Base-by-base conservation (phyloP, 2,113 vertebrate species). In the Mobula birostris region DNA sequence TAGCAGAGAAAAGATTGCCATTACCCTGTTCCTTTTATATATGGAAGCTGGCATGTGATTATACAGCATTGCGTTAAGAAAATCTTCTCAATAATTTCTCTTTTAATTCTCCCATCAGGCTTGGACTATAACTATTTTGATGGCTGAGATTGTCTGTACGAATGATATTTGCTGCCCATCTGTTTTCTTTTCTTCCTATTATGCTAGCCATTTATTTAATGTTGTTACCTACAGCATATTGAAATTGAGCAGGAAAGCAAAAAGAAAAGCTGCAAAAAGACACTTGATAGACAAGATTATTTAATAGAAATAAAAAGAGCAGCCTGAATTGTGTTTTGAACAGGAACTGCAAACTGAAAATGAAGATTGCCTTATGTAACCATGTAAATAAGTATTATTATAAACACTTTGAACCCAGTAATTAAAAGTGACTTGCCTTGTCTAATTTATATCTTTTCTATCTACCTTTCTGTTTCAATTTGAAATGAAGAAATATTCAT, bases 281-380 rank as follows among this genome's bases (percentile, higher is more conserved):
- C 85, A 17, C 17, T 90, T 90, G 85, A 90, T 90, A 14, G 85
- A 66, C 85, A 66, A 90, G 85, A 66, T 90, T 17, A 88, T 88
- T 88, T 63, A 66, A 63, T 7, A 88, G n/a, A 32, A 15, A 66
- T 66, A 61, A 90, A 66, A 90, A 90, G 29, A 61, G 56, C 58
- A 88, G 58, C 11, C 58, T 88, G 48, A 88, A 5, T 24, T 7
- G 29, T 90, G 85, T 66, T 90, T n/a, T 90, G 85, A 19, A 32
- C 29, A 68, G 85, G 29, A 90, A n/a, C 15, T 90, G 61, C 29
- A 90, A 90, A 66, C 85, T 66, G 0, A 2, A 90, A 90, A 19
- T 66, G 58, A 32, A 90, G 66, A 90, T 63, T 90, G 61, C 85
- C 15, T 88, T 63, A 11, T n/a, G 27, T 48, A n/a, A 7, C 14